Conservation (phyloP, 2,797 vertebrate genomes). For the Paratrypauchen microcephalus region DNA sequence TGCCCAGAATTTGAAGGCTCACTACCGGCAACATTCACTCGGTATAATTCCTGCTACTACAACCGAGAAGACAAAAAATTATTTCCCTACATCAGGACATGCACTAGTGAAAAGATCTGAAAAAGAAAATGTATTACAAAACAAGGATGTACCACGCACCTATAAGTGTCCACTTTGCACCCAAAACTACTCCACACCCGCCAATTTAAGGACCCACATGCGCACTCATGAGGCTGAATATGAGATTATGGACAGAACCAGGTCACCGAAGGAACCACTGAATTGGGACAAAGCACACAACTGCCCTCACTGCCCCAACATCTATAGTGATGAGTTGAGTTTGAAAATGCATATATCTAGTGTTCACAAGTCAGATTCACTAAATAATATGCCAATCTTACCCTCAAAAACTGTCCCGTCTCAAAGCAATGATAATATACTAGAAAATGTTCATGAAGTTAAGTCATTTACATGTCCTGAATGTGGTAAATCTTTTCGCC, state of each 20-base stretch:
- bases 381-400: constrained; percentile 40
- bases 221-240: constrained; percentile 76
- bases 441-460: constrained; percentile 56
- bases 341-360: constrained; percentile 69
- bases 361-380: constrained; percentile 62
- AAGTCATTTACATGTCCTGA: constrained; percentile 76
- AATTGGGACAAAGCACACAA: constrained; percentile 63
- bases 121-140: constrained; percentile 69
- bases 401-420: constrained; percentile 47
- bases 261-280: constrained; percentile 31
- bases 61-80: constrained; percentile 36
- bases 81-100: constrained; percentile 19
- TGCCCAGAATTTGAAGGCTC: constrained; percentile 82
- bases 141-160: constrained; percentile 49
- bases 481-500: constrained; percentile 79
- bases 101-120: constrained; percentile 36
- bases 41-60: constrained; percentile 27
- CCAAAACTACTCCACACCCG: constrained; percentile 57
- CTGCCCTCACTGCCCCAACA: constrained; percentile 74
- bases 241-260: constrained; percentile 62
- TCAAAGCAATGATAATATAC: constrained; percentile 44
- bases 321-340: constrained; percentile 67
- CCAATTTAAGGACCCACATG: constrained; percentile 77
- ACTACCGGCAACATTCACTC: constrained; percentile 77
- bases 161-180: constrained; percentile 79